Percentiles rank a stretch among this genome's conserved stretches.
phyloP scores from a whole-genome alignment of 2,797 vertebrate species.

The Cyprinodon diabolis region DNA sequence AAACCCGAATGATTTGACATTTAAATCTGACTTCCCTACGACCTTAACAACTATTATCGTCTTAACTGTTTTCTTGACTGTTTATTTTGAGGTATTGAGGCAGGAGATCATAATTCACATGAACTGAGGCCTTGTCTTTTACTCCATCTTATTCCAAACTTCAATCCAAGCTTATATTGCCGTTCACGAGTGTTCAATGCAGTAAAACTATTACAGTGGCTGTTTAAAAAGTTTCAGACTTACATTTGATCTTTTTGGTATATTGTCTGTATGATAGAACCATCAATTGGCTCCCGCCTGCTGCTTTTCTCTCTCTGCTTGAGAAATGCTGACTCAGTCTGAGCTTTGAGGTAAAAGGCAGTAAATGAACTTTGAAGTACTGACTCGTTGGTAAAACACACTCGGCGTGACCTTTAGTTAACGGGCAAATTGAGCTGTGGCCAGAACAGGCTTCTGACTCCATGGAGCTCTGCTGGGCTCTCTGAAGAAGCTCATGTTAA shows the following conservation, averaged over 20 bases:
- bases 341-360: conserved; percentile 36
- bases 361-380: conserved; percentile 63
- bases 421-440: conserved; percentile 62
- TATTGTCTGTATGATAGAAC: neutral
- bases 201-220: neutral
- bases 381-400: conserved; percentile 54
- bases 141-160: too few species aligned
- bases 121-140: too few species aligned
- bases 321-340: conserved; percentile 36
- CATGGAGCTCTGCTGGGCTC: conserved; percentile 8
- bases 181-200: neutral
- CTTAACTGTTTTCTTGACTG: too few species aligned
- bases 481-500: neutral
- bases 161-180: too few species aligned
- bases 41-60: too few species aligned
- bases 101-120: too few species aligned
- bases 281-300: neutral
- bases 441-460: conserved; percentile 34
- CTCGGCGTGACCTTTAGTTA: conserved; percentile 66
- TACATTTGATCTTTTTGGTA: neutral
- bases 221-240: neutral
- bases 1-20: too few species aligned
- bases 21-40: too few species aligned
- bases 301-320: conserved; percentile 8
- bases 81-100: too few species aligned